Base-by-base conservation (phyloP, 37 sponge, comb jelly and placozoan genomes). In the Cliona cf. orientalis region DNA sequence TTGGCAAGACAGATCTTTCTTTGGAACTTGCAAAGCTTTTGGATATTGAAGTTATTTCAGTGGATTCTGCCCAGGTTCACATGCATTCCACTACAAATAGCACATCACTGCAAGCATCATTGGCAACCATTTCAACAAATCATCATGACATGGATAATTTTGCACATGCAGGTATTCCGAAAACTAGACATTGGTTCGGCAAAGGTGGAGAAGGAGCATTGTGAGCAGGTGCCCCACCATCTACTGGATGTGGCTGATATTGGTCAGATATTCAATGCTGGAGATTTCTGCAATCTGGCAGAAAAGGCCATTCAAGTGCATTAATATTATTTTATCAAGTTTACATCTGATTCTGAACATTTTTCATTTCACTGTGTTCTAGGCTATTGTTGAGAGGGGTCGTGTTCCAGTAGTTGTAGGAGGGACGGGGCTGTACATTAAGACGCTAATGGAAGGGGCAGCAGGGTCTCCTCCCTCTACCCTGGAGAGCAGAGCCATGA, bases 341-440 rank as follows among this genome's bases (percentile, higher is more conserved):
- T 49, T 19, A 19, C 55, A 49, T 9, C 42, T 69, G 12, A 12
- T 69, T 26, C 12, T 21, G 21, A 5, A 43, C 55, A 23, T 33
- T 39, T 66, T n/a, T 9, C 41, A 9, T 4, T 44, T 41, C 46
- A 21, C 43, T 39, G 22, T 43, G 5, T 61, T 81, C 5, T 14
- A 89, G 82, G 81, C 80, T 55, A 83, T 99, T 42, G 44, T 90
- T 0, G 25, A 58, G 14, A 46, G 84, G 26, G 91, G 90, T 12
- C 90, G 78, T 72, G 74, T 94, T 7, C 99, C 99, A 0, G 80
- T 99, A 68, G 83, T 99, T 44, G 99, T 99, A 5, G 99, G 99
- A 9, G 99, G 99, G 3, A 96, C 99, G 6, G 84, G 93, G 19
- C 90, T 94, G 34, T 99, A 96, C 82, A 60, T 96, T 46, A 80